phyloP scores from a whole-genome alignment of 1,140 invertebrate species.

The Paraescarpia echinospica region DNA sequence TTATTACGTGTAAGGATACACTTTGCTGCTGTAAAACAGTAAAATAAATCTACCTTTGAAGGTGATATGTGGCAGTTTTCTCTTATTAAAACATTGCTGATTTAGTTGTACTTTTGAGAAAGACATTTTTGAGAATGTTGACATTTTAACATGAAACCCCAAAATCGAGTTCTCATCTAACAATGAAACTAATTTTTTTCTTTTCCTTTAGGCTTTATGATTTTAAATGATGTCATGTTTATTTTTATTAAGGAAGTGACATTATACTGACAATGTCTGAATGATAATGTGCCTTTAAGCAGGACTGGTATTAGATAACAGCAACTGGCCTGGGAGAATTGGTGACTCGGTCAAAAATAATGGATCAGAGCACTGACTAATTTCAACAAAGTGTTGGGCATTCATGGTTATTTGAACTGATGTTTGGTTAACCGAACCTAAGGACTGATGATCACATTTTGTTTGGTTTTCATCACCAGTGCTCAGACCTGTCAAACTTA shows the following conservation, averaged over 20 bases:
- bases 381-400: background rate
- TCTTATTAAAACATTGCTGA: too few species aligned
- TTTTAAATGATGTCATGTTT: background rate
- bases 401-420: background rate
- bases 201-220: too few species aligned
- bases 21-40: too few species aligned
- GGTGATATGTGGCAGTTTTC: too few species aligned
- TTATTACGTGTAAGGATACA: too few species aligned
- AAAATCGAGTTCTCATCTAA: too few species aligned
- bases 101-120: too few species aligned
- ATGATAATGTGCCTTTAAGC: background rate
- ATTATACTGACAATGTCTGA: background rate
- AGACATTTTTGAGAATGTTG: too few species aligned
- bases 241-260: background rate
- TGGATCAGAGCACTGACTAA: background rate
- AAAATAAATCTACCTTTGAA: too few species aligned
- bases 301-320: background rate
- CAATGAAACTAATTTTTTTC: too few species aligned
- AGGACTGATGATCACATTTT: background rate
- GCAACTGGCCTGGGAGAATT: background rate
- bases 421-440: background rate
- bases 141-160: too few species aligned
- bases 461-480: background rate
- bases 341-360: background rate
- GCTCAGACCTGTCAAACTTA: background rate